Base-by-base conservation (phyloP, 2,888 invertebrate genomes). In the Luperina testacea region DNA sequence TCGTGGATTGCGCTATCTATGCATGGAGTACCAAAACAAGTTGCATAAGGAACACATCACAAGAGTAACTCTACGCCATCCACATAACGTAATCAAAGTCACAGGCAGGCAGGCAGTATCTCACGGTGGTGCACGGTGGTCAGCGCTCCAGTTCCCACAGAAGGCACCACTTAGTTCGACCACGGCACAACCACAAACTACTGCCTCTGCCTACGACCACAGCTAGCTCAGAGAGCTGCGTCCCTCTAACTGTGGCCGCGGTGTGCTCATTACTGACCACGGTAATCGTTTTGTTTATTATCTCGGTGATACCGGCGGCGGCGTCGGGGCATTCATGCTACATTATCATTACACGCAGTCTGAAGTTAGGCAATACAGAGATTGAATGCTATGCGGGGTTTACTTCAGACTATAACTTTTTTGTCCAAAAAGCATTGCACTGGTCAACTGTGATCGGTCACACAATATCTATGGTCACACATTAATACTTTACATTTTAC, bases 91-190 rank as follows among this genome's bases (percentile, higher is more conserved):
- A 70, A 70, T 69, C 61, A 15, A 51, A 51, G n/a, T 59, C 51
- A 15, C 20, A 7, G 38, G 45, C 38, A 72, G 72, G 20, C 20
- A 7, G 38, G 45, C 38, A 72, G 72, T 78, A 82, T 65, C 72
- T 59, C 84, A 76, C 48, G 48, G 48, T n/a, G n/a, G n/a, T n/a
- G n/a, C n/a, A n/a, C 48, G 8, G 71, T 42, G 61, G 69, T 38
- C 27, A n/a, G 57, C 71, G 82, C 71, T 65, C 84, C 68, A 68
- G 84, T 84, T 84, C 84, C 79, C 84, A 84, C 68, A 48, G 78
- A 24, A 68, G 48, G 59, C 59, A 7, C 24, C 64, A 70, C 76
- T 63, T 53, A 61, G 27, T 38, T 64, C 59, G 13, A 48, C 53
- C 70, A 64, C 73, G 57, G 13, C 38, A 6, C n/a, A 15, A 83